These are phyloP conservation scores for Ibycter americanus DNA, from an alignment of 2,797 vertebrate genomes.

Conservation along the genomic window DNA sequence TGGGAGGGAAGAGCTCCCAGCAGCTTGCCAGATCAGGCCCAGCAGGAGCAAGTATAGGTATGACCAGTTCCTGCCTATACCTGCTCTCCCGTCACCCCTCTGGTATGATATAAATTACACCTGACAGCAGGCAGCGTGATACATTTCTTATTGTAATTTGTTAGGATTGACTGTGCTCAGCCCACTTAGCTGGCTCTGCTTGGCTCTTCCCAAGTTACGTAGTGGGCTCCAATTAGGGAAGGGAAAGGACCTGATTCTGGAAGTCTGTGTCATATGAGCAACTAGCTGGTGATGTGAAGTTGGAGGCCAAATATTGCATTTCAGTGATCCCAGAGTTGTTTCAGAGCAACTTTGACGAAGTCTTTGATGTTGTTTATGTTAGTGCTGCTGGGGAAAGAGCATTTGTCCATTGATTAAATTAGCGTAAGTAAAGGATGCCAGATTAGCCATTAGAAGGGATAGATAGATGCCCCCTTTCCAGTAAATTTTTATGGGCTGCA, in stretches of 20 bases:
- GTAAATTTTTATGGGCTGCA: background rate
- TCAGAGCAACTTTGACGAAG: background rate
- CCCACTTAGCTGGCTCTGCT: background rate
- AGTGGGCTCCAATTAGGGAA: background rate
- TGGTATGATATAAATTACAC: background rate
- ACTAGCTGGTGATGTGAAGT: background rate
- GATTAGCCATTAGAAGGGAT: background rate
- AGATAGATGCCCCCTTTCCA: background rate
- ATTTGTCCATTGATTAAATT: constrained; percentile 40
- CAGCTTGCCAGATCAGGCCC: constrained; percentile 5
- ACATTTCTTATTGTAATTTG: background rate
- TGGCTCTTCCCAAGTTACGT: background rate
- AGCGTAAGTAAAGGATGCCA: constrained; percentile 34
- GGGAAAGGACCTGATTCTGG: fast-evolving
- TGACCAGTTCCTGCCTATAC: constrained; percentile 34
- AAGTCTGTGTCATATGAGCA: background rate
- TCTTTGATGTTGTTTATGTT: constrained; percentile 42
- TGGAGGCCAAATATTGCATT: background rate
- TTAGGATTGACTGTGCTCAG: background rate
- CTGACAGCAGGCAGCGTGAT: constrained; percentile 15
- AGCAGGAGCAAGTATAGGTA: background rate
- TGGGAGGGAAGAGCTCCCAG: background rate
- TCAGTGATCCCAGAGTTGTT: background rate
- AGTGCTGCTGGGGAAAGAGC: background rate
- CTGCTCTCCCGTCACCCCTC: constrained; percentile 27